These are phyloP conservation scores for Calliphora vomitoria DNA, from an alignment of 2,888 invertebrate genomes.

Conservation along the genomic window DNA sequence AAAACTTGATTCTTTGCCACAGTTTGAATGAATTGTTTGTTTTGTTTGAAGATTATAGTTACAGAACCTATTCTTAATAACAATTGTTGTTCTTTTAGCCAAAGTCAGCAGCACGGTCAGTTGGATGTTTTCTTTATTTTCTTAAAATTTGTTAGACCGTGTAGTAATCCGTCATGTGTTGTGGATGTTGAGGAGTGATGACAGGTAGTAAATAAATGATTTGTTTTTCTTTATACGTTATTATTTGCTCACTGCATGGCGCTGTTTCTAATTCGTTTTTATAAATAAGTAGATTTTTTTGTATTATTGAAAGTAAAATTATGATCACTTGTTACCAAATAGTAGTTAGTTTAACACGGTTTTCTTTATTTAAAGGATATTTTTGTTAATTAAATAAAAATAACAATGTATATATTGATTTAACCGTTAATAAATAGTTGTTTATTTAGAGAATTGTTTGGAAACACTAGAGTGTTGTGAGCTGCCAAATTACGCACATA, in stretches of 20 bases:
- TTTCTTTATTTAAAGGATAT: not conserved
- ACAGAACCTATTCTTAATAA: slow-evolving; percentile 7
- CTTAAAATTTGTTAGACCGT: slow-evolving; percentile 9
- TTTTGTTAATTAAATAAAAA: not conserved
- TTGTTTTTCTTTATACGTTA: slow-evolving; percentile 5
- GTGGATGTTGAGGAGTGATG: slow-evolving; percentile 56
- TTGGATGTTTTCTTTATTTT: slow-evolving; percentile 11
- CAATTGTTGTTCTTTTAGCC: slow-evolving; percentile 39
- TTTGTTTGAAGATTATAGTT: slow-evolving; percentile 21
- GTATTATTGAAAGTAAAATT: not conserved
- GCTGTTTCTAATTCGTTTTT: slow-evolving; percentile 24
- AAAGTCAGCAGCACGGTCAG: slow-evolving; percentile 4
- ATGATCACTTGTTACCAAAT: slow-evolving; percentile 17
- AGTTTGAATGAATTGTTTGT: slow-evolving; percentile 54
- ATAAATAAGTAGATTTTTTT: slow-evolving; percentile 3
- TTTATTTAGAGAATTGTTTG: slow-evolving; percentile 69
- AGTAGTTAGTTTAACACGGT: not conserved
- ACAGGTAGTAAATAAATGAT: slow-evolving; percentile 57
- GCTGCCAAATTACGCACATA: slow-evolving; percentile 63
- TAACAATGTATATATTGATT: not conserved
- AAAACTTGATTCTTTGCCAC: slow-evolving; percentile 26
- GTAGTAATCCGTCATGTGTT: slow-evolving; percentile 65
- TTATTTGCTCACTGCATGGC: slow-evolving; percentile 44
- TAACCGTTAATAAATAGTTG: slow-evolving; percentile 57
- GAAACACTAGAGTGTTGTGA: slow-evolving; percentile 56